These are phyloP conservation scores for Zonotrichia leucophrys DNA, from an alignment of 2,113 vertebrate genomes.

Conservation along the genomic window DNA sequence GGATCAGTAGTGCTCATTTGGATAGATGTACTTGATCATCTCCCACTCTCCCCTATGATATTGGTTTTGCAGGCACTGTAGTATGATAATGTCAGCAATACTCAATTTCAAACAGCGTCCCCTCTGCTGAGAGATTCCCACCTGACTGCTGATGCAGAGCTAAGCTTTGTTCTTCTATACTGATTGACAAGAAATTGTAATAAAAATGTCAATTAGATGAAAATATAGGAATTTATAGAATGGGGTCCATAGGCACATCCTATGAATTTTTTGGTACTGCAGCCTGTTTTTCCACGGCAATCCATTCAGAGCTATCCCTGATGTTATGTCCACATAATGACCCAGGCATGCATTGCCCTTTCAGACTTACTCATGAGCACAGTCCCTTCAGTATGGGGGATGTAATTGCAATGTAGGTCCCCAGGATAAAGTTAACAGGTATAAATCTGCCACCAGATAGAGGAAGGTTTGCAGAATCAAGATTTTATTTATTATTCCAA, in stretches of 20 bases:
- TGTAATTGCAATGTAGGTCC: background rate
- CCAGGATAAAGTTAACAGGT: background rate
- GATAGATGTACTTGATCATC: background rate
- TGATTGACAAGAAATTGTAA: background rate
- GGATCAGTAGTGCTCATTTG: accelerated
- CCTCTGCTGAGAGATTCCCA: background rate
- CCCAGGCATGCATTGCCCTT: background rate
- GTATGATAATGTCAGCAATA: background rate
- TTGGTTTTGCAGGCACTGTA: background rate
- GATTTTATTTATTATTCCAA: background rate
- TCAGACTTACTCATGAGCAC: background rate
- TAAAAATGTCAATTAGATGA: background rate
- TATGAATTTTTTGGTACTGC: background rate
- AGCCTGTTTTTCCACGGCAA: background rate
- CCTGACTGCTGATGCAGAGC: background rate
- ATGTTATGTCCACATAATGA: accelerated
- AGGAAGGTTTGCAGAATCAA: background rate
- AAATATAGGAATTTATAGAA: background rate
- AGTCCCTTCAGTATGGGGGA: background rate
- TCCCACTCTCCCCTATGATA: background rate
- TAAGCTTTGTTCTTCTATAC: background rate
- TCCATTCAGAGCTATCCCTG: background rate
- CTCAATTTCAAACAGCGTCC: background rate
- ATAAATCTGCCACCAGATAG: background rate
- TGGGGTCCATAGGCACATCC: background rate